phyloP scores from a whole-genome alignment of 2,113 vertebrate species.

The Paramormyrops kingsleyae region DNA sequence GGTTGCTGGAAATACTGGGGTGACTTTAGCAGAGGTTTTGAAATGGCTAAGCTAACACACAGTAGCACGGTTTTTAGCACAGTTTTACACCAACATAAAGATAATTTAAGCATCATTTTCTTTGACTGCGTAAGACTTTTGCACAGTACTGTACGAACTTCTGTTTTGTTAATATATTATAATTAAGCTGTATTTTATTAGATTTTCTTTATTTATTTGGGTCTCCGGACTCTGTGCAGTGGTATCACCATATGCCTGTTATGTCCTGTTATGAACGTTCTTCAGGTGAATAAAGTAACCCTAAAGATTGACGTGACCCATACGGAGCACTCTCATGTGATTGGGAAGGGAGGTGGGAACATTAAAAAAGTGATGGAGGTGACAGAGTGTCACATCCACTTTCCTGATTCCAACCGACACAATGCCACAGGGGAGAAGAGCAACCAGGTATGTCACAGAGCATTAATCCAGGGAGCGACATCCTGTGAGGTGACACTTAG shows the following conservation, averaged over 20 bases:
- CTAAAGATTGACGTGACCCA: conserved; percentile 71
- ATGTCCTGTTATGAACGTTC: not conserved
- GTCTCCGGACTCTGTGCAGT: not conserved
- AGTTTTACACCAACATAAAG: too few relatives aligned
- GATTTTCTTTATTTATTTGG: too few relatives aligned
- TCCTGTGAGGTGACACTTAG: not conserved
- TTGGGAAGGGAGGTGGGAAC: conserved; percentile 71
- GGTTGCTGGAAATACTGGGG: too few relatives aligned
- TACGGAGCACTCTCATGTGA: conserved; percentile 70
- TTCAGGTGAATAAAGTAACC: conserved; percentile 67
- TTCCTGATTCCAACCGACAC: conserved; percentile 70
- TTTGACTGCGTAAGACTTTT: too few relatives aligned
- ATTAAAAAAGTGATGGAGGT: conserved; percentile 73
- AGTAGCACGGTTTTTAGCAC: too few relatives aligned
- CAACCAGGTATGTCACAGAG: conserved; percentile 57
- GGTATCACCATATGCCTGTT: not conserved
- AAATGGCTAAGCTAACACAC: too few relatives aligned
- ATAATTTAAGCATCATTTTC: too few relatives aligned
- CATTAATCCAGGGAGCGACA: not conserved
- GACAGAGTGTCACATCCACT: conserved; percentile 70
- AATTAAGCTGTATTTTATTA: not conserved
- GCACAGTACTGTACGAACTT: not conserved
- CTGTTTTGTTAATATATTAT: not conserved
- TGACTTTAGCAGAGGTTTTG: too few relatives aligned
- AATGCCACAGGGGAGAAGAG: conserved; percentile 61